A percentile compares a stretch with the other conserved stretches of the same genome.
Evolutionary conservation across 2,888 invertebrate species (phyloP).

Genomic region (Argyresthia albistria): DNA sequence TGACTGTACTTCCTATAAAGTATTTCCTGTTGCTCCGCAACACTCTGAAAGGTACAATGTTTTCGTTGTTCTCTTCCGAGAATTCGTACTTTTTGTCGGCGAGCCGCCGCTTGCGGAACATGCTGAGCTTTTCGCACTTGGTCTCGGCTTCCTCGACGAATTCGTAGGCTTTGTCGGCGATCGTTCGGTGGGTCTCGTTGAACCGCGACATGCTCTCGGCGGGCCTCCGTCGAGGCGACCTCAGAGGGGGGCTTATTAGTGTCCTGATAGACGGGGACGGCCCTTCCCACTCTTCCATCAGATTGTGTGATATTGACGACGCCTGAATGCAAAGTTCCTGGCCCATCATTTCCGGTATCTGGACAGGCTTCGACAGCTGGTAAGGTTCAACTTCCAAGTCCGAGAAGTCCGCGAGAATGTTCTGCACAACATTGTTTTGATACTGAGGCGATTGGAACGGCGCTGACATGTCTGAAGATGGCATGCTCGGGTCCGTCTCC

Average conservation of each 20-base stretch:
- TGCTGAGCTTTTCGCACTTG: slow-evolving; percentile 89
- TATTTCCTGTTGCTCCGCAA: slow-evolving; percentile 69
- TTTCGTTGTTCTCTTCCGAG: slow-evolving; percentile 82
- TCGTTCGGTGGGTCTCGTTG: slow-evolving; percentile 65
- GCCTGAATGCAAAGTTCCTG: slow-evolving; percentile 63
- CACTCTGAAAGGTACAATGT: slow-evolving; percentile 77
- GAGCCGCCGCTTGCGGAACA: slow-evolving; percentile 85
- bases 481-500: slow-evolving; percentile 46
- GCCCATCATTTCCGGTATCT: slow-evolving; percentile 56
- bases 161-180: slow-evolving; percentile 85
- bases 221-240: slow-evolving; percentile 57
- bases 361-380: slow-evolving; percentile 52
- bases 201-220: slow-evolving; percentile 67
- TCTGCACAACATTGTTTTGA: slow-evolving; percentile 71
- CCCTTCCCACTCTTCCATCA: slow-evolving; percentile 69
- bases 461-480: slow-evolving; percentile 49
- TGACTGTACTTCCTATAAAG: slow-evolving; percentile 52
- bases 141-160: slow-evolving; percentile 87
- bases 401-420: slow-evolving; percentile 75
- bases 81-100: slow-evolving; percentile 96
- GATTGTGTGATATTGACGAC: slow-evolving; percentile 53
- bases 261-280: slow-evolving; percentile 61
- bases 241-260: slow-evolving; percentile 56
- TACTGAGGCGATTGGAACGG: slow-evolving; percentile 65
- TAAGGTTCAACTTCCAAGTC: slow-evolving; percentile 72